phyloP scores from a whole-genome alignment of 2,797 vertebrate genomes.

The Cephalopachus bancanus region DNA sequence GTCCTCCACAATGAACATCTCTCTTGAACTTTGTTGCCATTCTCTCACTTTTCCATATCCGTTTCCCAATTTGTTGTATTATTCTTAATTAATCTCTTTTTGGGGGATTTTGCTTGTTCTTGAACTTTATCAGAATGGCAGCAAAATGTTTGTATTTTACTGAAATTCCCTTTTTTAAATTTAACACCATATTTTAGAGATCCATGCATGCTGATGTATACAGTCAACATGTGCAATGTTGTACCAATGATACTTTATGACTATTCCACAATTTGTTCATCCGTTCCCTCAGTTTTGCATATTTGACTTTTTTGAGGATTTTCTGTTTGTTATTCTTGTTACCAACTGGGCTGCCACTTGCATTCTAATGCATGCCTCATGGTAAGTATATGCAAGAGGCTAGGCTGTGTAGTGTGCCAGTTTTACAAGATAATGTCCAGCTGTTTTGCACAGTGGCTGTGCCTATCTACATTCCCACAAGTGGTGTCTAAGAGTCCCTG shows the following conservation, averaged over 20 bases:
- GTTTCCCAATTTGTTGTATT: neutral
- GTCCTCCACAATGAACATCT: neutral
- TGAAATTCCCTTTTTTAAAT: neutral
- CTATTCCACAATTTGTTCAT: neutral
- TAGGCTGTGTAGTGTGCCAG: neutral
- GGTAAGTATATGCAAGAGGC: neutral
- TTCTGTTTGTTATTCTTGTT: neutral
- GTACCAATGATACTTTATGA: neutral
- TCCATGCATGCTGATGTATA: neutral
- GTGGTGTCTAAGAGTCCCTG: neutral
- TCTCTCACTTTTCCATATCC: neutral
- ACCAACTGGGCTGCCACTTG: neutral
- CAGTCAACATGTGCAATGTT: neutral
- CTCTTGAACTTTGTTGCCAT: neutral
- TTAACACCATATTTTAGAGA: constrained; percentile 15
- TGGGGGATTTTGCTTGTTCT: neutral
- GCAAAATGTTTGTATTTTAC: neutral
- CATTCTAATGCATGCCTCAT: neutral
- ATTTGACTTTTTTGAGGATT: neutral
- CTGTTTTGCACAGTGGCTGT: constrained; percentile 13
- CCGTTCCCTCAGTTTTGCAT: neutral
- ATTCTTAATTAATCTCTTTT: neutral
- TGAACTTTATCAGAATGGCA: neutral
- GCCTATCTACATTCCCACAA: neutral
- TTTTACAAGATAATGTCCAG: constrained; percentile 39